Percentiles rank a stretch among this genome's conserved stretches.
phyloP scores from a whole-genome alignment of 2,113 vertebrate genomes.

The Alligator sinensis region DNA sequence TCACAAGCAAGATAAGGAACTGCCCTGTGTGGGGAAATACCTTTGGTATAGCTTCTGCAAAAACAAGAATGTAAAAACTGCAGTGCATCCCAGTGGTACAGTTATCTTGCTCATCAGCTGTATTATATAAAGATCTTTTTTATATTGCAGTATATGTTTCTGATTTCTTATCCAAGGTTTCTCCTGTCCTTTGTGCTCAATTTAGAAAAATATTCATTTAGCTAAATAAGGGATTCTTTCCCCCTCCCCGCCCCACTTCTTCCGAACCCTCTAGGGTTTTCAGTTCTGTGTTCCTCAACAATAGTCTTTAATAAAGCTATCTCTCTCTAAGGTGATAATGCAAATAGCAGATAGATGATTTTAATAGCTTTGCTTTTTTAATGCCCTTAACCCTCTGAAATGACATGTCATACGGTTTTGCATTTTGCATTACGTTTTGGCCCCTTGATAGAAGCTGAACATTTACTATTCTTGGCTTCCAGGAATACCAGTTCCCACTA shows the following conservation, averaged over 20 bases:
- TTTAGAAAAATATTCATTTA: neutral
- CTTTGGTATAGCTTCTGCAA: neutral
- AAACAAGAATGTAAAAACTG: neutral
- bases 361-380: neutral
- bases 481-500: neutral
- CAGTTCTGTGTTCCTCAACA: neutral
- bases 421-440: neutral
- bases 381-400: neutral
- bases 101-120: neutral
- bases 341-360: rapidly evolving
- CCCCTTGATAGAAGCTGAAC: neutral
- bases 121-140: neutral
- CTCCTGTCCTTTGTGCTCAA: neutral
- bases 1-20: neutral
- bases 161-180: neutral
- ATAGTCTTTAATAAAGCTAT: neutral
- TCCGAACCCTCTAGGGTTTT: neutral
- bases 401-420: rapidly evolving
- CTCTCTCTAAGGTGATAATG: neutral
- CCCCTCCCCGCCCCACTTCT: neutral
- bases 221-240: neutral
- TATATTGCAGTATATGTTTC: neutral
- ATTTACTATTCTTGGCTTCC: neutral
- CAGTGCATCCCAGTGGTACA: rapidly evolving
- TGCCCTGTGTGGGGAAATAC: neutral